Evolutionary conservation across 2,113 vertebrate genomes (phyloP).

Genomic region (Athene cunicularia): DNA sequence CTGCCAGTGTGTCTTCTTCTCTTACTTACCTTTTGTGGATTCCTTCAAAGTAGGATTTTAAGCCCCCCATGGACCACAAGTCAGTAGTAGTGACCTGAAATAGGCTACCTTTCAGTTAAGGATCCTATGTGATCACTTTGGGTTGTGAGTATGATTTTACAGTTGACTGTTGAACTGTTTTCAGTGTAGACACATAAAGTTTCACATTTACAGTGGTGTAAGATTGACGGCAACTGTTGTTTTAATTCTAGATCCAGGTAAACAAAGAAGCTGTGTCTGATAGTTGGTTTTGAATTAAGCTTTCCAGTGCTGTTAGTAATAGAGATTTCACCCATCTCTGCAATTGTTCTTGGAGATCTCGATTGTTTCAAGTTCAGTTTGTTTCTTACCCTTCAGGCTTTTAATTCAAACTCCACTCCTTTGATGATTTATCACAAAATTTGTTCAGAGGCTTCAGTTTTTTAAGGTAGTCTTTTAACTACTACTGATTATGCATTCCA

Average conservation of each 20-base stretch:
- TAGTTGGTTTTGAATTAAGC: neutral
- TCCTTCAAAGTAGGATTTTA: neutral
- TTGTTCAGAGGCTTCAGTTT: slow-evolving; percentile 46
- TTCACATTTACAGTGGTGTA: neutral
- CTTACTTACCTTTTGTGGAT: neutral
- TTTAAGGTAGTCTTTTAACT: slow-evolving; percentile 42
- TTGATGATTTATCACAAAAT: slow-evolving; percentile 52
- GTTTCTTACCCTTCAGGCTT: slow-evolving; percentile 32
- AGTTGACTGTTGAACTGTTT: neutral
- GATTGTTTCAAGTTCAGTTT: slow-evolving; percentile 34
- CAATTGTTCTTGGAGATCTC: neutral
- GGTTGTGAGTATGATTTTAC: neutral
- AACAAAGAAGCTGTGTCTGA: neutral
- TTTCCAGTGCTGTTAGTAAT: neutral
- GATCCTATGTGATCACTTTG: neutral
- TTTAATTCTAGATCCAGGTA: neutral
- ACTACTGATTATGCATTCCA: slow-evolving; percentile 29
- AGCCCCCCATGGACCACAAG: neutral
- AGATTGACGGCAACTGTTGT: neutral
- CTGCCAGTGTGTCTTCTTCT: neutral
- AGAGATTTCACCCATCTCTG: neutral
- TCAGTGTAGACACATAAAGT: neutral
- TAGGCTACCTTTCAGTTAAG: neutral
- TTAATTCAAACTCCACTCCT: neutral
- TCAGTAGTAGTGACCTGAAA: neutral